These are phyloP conservation scores for Morone saxatilis DNA, from an alignment of 2,113 vertebrate species.

Conservation along the genomic window DNA sequence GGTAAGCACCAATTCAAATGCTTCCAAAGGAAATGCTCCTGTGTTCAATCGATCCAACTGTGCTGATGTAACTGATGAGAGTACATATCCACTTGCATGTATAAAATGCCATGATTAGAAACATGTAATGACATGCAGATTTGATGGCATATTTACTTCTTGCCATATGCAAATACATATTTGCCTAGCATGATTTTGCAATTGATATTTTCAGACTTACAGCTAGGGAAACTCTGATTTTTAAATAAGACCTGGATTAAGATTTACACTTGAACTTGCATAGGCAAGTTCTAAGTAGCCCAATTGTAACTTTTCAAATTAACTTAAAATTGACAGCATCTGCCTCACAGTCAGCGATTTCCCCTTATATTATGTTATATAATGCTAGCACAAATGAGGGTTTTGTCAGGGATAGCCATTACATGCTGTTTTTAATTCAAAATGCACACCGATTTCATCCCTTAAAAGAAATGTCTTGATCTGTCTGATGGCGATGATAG, in stretches of 20 bases:
- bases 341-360: too few species aligned
- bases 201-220: not conserved
- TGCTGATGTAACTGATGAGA: slow-evolving; percentile 1
- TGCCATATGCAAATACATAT: not conserved
- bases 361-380: too few species aligned
- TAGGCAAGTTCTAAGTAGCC: too few species aligned
- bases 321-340: too few species aligned
- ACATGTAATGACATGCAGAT: not conserved
- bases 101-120: not conserved
- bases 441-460: not conserved
- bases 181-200: not conserved
- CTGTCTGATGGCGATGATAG: not conserved
- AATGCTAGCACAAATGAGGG: too few species aligned
- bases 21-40: slow-evolving; percentile 8
- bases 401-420: too few species aligned
- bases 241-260: not conserved
- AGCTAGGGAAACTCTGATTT: not conserved
- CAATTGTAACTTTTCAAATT: too few species aligned
- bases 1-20: not conserved
- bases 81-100: not conserved
- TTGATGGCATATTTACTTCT: not conserved
- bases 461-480: not conserved
- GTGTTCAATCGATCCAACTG: slow-evolving; percentile 17
- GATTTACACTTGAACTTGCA: too few species aligned
- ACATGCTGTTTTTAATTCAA: too few species aligned